Conservation (phyloP, 1,140 invertebrate genomes). For the Epicauta chinensis region DNA sequence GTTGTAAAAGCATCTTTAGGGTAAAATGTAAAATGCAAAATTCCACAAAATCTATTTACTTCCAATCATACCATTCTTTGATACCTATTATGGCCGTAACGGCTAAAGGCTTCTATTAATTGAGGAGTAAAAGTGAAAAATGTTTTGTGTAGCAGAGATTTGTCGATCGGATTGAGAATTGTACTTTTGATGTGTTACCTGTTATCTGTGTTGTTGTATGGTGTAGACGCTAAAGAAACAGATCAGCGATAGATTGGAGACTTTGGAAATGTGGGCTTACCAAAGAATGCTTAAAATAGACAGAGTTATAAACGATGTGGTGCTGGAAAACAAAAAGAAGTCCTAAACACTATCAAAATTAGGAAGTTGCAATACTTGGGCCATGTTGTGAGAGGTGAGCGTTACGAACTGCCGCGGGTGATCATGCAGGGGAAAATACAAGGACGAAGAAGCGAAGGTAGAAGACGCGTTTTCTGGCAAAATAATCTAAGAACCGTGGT, state of each 20-base stretch:
- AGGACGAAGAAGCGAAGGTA: conserved; percentile 6
- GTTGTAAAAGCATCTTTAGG: too few species aligned
- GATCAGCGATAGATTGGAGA: conserved; percentile 9
- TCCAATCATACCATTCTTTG: too few species aligned
- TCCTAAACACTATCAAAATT: too few species aligned
- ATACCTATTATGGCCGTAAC: too few species aligned
- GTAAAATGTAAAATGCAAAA: too few species aligned
- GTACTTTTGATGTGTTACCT: conserved; percentile 9
- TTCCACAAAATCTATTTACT: too few species aligned
- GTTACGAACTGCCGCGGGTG: conserved; percentile 2
- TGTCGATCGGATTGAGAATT: too few species aligned
- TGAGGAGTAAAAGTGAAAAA: too few species aligned
- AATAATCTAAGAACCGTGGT: conserved; percentile 7
- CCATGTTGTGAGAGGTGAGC: conserved; percentile 12
- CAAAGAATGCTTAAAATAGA: conserved; percentile 5
- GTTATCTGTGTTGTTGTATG: conserved; percentile 10
- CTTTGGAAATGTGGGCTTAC: conserved; percentile 16
- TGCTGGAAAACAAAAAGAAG: conserved; percentile 9
- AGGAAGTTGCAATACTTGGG: too few species aligned
- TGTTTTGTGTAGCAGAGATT: conserved; percentile 6
- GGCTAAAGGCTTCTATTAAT: too few species aligned
- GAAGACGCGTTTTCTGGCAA: conserved; percentile 7
- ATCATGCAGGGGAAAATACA: conserved; percentile 15
- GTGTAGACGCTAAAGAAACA: conserved; percentile 11
- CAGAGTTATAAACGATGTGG: conserved; percentile 3